These are phyloP conservation scores for Catocala sponsa DNA, from an alignment of 2,888 invertebrate genomes.

Conservation along the genomic window DNA sequence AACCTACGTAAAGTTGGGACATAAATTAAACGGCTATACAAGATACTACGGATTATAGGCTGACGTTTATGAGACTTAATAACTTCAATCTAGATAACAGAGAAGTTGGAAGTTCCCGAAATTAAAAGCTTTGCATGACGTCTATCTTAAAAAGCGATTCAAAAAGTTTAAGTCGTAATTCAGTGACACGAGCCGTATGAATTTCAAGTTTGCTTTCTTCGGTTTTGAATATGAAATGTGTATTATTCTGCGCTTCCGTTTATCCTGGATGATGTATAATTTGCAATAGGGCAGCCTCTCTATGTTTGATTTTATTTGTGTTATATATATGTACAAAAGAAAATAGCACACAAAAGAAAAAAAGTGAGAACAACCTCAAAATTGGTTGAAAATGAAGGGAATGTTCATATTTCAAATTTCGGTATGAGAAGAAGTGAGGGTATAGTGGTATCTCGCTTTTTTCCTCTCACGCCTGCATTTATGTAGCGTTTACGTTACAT, in stretches of 20 bases:
- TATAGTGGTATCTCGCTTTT: too few relatives aligned
- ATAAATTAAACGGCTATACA: slow-evolving; percentile 46
- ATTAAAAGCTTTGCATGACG: slow-evolving; percentile 11
- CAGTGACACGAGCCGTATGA: background rate
- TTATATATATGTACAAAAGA: too few relatives aligned
- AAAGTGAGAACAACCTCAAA: too few relatives aligned
- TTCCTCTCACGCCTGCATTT: too few relatives aligned
- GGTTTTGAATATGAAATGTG: background rate
- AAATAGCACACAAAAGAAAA: too few relatives aligned
- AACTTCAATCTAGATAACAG: slow-evolving; percentile 46
- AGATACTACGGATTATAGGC: slow-evolving; percentile 42
- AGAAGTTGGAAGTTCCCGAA: slow-evolving; percentile 22
- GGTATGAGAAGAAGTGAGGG: too few relatives aligned
- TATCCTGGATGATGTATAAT: background rate
- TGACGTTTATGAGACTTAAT: slow-evolving; percentile 46
- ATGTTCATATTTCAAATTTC: too few relatives aligned
- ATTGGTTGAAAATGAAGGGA: too few relatives aligned
- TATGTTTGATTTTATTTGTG: too few relatives aligned
- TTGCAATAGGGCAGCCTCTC: background rate
- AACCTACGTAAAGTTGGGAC: slow-evolving; percentile 39
- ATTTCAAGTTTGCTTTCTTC: background rate
- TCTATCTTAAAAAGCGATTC: slow-evolving; percentile 12
- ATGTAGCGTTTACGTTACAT: too few relatives aligned
- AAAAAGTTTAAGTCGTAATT: slow-evolving; percentile 26
- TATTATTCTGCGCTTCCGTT: background rate